These are phyloP conservation scores for Zoanthus sociatus DNA, from an alignment of 92 coral and sea anemone species.

Conservation along the genomic window DNA sequence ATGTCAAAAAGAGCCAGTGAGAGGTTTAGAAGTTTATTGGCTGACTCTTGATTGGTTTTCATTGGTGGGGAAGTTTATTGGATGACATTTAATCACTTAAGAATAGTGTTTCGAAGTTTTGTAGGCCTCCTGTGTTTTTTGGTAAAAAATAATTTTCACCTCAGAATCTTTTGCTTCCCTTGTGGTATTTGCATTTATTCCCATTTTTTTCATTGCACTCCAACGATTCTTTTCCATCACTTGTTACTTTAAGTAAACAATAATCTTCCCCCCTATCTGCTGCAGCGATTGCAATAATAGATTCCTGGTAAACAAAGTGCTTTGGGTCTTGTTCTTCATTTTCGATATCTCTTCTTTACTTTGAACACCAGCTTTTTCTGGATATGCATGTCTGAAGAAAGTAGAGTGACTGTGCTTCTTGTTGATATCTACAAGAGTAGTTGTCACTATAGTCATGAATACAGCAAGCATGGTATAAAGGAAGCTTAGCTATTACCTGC, in stretches of 20 bases:
- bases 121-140: no score
- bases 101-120: no score
- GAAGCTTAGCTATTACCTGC: slow-evolving; percentile 33
- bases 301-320: neutral
- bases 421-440: slow-evolving; percentile 18
- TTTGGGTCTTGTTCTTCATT: neutral
- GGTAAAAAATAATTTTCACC: no score
- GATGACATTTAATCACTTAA: no score
- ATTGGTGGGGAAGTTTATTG: no score
- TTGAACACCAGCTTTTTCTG: slow-evolving; percentile 15
- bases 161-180: no score
- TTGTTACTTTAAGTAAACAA: no score
- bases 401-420: slow-evolving; percentile 27
- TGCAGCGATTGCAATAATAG: slow-evolving; percentile 47
- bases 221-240: slow-evolving; percentile 3
- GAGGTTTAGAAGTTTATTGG: no score
- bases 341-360: slow-evolving; percentile 31
- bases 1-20: no score
- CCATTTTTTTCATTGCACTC: neutral
- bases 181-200: neutral
- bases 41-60: no score
- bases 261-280: slow-evolving; percentile 52
- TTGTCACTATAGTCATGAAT: slow-evolving; percentile 38
- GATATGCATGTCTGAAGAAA: slow-evolving; percentile 28
- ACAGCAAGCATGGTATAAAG: slow-evolving; percentile 33